Evolutionary conservation across 2,797 vertebrate genomes (phyloP), one percentile per base, ranked within the genome.

Genomic region (Gephyroberyx darwinii): DNA sequence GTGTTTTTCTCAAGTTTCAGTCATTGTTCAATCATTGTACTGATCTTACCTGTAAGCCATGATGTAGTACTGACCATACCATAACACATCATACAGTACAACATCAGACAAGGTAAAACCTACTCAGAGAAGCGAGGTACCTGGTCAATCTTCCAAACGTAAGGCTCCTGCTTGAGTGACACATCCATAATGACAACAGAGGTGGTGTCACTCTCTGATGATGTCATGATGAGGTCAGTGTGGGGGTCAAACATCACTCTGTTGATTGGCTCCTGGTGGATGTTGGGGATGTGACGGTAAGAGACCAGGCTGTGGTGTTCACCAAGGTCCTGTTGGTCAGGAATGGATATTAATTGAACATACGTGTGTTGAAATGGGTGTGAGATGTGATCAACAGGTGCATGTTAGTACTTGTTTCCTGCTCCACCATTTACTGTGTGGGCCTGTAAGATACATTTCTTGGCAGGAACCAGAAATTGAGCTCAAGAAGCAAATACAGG

Each of bases 141-240:
- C 88, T 89, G 85, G 3, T 72, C 80, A 5, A 91, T 74, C 82
- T 70, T 90, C 90, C 89, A 92, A 22, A 82, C 59, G 51, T 76
- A 76, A 19, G 60, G 65, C 57, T 88, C 80, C 69, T 76, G 83
- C 77, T 71, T 89, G 13, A 68, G 59, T 17, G 75, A 78, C 48
- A 84, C 37, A 1, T 78, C 89, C 58, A 31, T 54, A 65, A 90
- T 92, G 37, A 91, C 84, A 22, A 84, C 76, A 14, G 90, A 91
- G 17, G 65, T 67, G 12, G 33, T 19, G 48, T 87, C 60, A 48
- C 86, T 90, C 52, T 88, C 81, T 5, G 92, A 89, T 62, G 87
- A 89, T 0, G 86, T 50, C 52, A 90, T 71, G 60, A 89, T 57
- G 56, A 89, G 43, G 2, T 86, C 81, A 56, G 69, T 52, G 5